Conservation (phyloP, 1,140 invertebrate species). For the Maniola jurtina region DNA sequence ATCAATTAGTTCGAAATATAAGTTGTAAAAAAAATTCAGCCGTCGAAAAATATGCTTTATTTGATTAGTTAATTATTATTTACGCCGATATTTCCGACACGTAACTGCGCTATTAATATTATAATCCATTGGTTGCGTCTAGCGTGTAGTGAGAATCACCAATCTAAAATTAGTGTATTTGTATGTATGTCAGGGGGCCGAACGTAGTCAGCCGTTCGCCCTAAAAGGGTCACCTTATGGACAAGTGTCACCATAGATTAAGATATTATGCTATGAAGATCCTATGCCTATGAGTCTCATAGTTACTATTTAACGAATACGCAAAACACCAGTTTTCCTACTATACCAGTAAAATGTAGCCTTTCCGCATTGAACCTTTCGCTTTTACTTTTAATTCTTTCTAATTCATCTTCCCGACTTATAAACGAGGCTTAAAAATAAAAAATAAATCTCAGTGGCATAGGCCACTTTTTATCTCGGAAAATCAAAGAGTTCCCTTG, state of each 20-base stretch:
- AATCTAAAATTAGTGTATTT: conserved; percentile 71
- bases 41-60: background rate
- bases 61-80: conserved; percentile 11
- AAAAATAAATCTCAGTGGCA: too few species aligned
- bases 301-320: background rate
- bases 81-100: conserved; percentile 46
- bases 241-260: conserved; percentile 2
- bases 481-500: too few species aligned
- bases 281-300: background rate
- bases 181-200: conserved; percentile 75
- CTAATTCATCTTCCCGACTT: too few species aligned
- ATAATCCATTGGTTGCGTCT: conserved; percentile 61
- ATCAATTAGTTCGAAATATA: background rate
- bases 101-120: conserved; percentile 58
- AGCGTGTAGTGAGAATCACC: conserved; percentile 66
- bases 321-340: too few species aligned
- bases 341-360: too few species aligned
- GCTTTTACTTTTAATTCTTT: too few species aligned
- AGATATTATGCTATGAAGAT: background rate
- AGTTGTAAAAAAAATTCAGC: background rate
- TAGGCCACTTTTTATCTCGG: too few species aligned
- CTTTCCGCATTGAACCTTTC: too few species aligned
- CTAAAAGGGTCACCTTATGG: conserved; percentile 58
- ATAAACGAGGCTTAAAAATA: too few species aligned
- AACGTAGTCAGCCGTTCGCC: conserved; percentile 49